Evolutionary conservation across 2,113 vertebrate genomes (phyloP), one percentile per base, ranked within the genome.

Genomic region (Narcine bancroftii): DNA sequence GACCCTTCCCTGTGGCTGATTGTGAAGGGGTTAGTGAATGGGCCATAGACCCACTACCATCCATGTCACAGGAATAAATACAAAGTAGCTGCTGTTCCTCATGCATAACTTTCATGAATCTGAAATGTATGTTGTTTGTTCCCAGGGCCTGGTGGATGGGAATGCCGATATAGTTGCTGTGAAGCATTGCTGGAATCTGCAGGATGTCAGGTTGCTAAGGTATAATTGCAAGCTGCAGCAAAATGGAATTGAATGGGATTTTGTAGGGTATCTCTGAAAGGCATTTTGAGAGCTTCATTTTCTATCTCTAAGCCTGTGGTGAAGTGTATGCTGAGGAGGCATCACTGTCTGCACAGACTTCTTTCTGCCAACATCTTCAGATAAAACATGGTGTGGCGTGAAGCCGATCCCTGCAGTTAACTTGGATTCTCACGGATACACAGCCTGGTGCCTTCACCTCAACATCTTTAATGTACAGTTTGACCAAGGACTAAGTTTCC

Each of bases 151-250:
- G 95, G 96, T 92, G 96, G 96, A 6, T 93, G 96, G 87, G 97
- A 97, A 94, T 96, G 95, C 0, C 92, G 75, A 92, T 97, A 96
- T 69, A 96, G 95, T 83, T 98, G 96, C 93, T 98, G 97, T 93
- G 95, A 97, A 93, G 96, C 93, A 92, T 93, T 95, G 7, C 95
- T 97, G 93, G 96, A 96, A 21, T 94, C 95, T 26, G 93, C 95
- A 36, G 95, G 96, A 89, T 98, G 96, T 93, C 97, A 97, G 92
- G 94, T 95, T 7, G 95, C 94, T 66, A 95, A 94, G 94, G 95
- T 94, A 94, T 63, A 75, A 89, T 56, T n/a, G 0, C 60, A 42
- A 65, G 0, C 0, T 15, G 11, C 24, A 83, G 9, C 47, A 83
- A 83, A 7, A 29, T 47, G 47, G 47, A 75, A 47, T 87, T 10